Evolutionary conservation across 1,140 invertebrate species (phyloP).

Genomic region (Harpegnathos saltator): DNA sequence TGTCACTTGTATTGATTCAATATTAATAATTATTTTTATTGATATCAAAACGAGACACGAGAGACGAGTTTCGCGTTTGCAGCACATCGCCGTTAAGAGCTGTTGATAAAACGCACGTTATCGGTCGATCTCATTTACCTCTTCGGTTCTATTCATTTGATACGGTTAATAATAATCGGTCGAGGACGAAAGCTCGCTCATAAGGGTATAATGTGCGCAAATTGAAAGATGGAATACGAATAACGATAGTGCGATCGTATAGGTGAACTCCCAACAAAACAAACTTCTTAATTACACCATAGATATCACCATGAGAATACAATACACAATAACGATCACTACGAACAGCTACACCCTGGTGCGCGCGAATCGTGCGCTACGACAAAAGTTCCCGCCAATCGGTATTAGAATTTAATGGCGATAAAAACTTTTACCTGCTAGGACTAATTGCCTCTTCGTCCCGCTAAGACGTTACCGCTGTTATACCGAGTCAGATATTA

Average conservation of each 20-base stretch:
- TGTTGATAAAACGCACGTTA: conserved; percentile 72
- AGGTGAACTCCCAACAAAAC: not conserved
- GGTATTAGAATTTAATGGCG: conserved; percentile 17
- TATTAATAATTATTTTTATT: not conserved
- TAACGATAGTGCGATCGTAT: not conserved
- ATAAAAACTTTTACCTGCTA: conserved; percentile 35
- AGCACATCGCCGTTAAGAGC: conserved; percentile 71
- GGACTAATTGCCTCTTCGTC: conserved; percentile 18
- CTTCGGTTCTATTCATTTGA: conserved; percentile 1
- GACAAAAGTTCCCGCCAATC: conserved; percentile 5
- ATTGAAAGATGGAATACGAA: conserved; percentile 15
- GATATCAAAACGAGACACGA: not conserved
- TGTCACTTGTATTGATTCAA: not conserved
- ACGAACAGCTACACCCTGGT: conserved; percentile 14
- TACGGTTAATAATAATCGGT: conserved; percentile 8
- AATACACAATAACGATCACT: not conserved
- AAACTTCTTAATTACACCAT: not conserved
- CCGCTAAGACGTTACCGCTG: conserved; percentile 17
- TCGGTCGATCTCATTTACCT: conserved; percentile 51
- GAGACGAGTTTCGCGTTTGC: conserved; percentile 11
- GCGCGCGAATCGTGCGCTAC: not conserved
- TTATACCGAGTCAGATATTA: conserved; percentile 47
- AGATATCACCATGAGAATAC: conserved; percentile 2
- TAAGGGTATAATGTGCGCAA: not conserved
- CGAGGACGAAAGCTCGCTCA: not conserved